A percentile compares a stretch with the other conserved stretches of the same genome.
phyloP scores from a whole-genome alignment of 2,797 vertebrate species.

The Schizothorax lantsangensis region DNA sequence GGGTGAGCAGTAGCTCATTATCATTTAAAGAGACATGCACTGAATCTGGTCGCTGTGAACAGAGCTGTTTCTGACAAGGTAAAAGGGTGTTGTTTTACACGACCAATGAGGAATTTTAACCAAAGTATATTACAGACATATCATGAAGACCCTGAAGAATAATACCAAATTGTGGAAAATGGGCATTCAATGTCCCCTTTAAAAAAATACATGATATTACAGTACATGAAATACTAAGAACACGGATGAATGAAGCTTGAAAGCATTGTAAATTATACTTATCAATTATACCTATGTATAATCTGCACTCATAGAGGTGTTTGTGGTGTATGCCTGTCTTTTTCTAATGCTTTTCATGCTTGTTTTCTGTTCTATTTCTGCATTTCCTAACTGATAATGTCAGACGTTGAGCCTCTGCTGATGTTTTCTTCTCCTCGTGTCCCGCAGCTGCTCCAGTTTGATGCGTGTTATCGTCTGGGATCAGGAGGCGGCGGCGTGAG shows the following conservation, averaged over 20 bases:
- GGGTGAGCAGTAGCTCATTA: neutral
- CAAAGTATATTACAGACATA: neutral
- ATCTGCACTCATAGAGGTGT: neutral
- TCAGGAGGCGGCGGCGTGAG: slow-evolving; percentile 85
- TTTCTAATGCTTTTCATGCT: neutral
- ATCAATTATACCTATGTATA: neutral
- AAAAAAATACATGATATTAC: neutral
- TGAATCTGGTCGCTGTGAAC: neutral
- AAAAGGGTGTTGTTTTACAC: no score
- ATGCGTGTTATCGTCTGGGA: slow-evolving; percentile 87
- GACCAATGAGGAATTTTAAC: no score
- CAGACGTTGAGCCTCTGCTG: neutral
- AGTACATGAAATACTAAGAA: neutral
- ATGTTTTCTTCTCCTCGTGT: neutral
- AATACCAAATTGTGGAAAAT: neutral
- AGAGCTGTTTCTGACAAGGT: neutral
- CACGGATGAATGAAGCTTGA: neutral
- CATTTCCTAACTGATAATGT: neutral
- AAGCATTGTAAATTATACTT: neutral
- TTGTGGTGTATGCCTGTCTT: neutral
- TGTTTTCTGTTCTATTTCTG: neutral
- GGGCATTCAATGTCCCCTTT: neutral
- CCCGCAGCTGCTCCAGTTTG: slow-evolving; percentile 89
- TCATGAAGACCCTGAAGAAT: neutral
- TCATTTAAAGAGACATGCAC: neutral